phyloP scores from a whole-genome alignment of 2,113 vertebrate species.

The Lophius piscatorius region DNA sequence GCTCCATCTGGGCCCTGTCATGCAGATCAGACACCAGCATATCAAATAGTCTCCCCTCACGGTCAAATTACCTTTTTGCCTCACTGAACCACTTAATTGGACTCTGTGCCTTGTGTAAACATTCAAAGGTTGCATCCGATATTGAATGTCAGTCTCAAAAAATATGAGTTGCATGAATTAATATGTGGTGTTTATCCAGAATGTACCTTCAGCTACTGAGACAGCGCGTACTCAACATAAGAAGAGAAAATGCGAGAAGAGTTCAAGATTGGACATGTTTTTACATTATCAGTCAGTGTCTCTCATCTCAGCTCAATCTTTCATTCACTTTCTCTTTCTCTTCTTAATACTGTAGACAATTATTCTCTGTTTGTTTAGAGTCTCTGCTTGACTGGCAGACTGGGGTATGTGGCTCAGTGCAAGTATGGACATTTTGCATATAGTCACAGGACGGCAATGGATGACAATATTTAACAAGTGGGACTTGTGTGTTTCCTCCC shows the following conservation, averaged over 20 bases:
- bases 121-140: constrained; percentile 1
- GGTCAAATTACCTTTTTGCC: constrained; percentile 55
- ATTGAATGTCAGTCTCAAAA: constrained; percentile 5
- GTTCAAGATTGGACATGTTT: constrained; percentile 19
- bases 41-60: constrained; percentile 42
- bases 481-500: not conserved
- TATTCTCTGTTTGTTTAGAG: constrained; percentile 53
- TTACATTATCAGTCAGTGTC: constrained; percentile 21
- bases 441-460: constrained; percentile 11
- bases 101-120: constrained; percentile 41
- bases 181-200: not conserved
- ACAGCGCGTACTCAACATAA: not conserved
- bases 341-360: constrained; percentile 30
- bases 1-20: constrained; percentile 67
- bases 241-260: constrained; percentile 12
- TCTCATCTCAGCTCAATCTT: constrained; percentile 17
- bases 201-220: constrained; percentile 1
- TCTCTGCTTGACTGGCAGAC: constrained; percentile 43
- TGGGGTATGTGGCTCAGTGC: constrained; percentile 12
- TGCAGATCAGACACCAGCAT: constrained; percentile 56
- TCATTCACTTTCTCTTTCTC: not conserved
- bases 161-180: constrained; percentile 5
- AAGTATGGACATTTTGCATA: no score
- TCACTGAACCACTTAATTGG: constrained; percentile 63
- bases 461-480: not conserved